phyloP scores from a whole-genome alignment of 2,797 vertebrate genomes.

The Sebastes nivosus region DNA sequence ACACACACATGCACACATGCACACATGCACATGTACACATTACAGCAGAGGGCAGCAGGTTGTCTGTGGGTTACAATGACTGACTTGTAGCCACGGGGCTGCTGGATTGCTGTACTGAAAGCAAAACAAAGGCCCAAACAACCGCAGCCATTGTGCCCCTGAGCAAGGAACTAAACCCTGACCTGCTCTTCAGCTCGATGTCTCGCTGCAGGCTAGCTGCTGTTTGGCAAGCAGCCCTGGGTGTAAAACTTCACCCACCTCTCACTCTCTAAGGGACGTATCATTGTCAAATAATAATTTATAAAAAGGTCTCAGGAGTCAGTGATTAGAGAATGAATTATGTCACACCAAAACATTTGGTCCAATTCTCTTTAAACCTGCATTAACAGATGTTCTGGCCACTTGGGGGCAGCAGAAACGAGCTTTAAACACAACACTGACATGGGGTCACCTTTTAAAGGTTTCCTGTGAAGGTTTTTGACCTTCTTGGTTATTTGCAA shows the following conservation, averaged over 20 bases:
- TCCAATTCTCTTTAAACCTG: not conserved
- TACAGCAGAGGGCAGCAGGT: constrained; percentile 33
- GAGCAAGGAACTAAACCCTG: constrained; percentile 18
- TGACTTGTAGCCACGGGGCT: constrained; percentile 38
- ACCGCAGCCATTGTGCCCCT: constrained; percentile 8
- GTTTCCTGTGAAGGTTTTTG: not conserved
- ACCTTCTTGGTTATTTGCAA: not conserved
- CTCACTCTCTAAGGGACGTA: not conserved
- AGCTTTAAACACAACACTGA: not conserved
- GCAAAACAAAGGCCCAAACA: constrained; percentile 33
- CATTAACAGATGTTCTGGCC: not conserved
- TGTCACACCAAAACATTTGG: not conserved
- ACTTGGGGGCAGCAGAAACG: not conserved
- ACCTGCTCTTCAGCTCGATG: not conserved
- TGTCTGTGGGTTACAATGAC: constrained; percentile 37
- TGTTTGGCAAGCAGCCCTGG: not conserved
- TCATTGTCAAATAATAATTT: not conserved
- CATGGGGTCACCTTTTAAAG: not conserved
- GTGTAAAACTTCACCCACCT: not conserved
- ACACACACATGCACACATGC: not conserved
- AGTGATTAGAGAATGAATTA: not conserved
- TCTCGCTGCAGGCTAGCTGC: not conserved
- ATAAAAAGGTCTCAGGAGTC: not conserved
- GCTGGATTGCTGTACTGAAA: constrained; percentile 31
- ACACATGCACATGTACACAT: not conserved